Evolutionary conservation across 2,797 vertebrate species (phyloP), one percentile per base, ranked within the genome.

Genomic region (Bradypodion ventrale): DNA sequence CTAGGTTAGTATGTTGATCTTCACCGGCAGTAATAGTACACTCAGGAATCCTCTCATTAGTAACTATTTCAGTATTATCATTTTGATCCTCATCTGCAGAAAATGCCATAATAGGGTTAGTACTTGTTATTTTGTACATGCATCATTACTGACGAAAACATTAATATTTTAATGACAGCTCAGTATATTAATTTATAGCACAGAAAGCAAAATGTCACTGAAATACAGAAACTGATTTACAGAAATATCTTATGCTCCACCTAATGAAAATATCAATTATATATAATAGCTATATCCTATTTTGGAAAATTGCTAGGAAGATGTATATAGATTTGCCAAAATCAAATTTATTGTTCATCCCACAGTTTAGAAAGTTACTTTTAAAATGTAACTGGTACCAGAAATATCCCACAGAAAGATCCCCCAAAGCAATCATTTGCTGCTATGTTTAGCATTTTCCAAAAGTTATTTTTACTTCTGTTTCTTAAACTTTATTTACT

Each of bases 1-100:
- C 90, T 92, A 97, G 95, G 97, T 99, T 99, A 99, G 98, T 98
- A 97, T 97, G 95, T 94, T 97, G 97, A 96, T 97, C 96, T 89
- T 95, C 97, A 96, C 94, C 97, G 94, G 94, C 94, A 93, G 96
- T 94, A 96, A 96, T 94, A 92, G 97, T 95, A 95, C 95, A 94
- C 91, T 96, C 95, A 92, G 95, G 95, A 92, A 92, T 92, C 83
- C 96, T 96, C 95, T 98, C 97, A 75, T 98, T 98, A 98, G 97
- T 97, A 97, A 96, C 95, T 96, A 97, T 94, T 92, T 96, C 95
- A 94, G 96, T 97, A 96, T 96, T 95, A 95, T 92, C 96, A 94
- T 95, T 96, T 92, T 94, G 95, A 95, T 95, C 95, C 94, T 95
- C 96, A 95, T 97, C 98, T 99, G 98, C 89, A 94, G 94, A 93